Evolutionary conservation across 2,888 invertebrate species (phyloP).

Genomic region (Ophion obscuratus): DNA sequence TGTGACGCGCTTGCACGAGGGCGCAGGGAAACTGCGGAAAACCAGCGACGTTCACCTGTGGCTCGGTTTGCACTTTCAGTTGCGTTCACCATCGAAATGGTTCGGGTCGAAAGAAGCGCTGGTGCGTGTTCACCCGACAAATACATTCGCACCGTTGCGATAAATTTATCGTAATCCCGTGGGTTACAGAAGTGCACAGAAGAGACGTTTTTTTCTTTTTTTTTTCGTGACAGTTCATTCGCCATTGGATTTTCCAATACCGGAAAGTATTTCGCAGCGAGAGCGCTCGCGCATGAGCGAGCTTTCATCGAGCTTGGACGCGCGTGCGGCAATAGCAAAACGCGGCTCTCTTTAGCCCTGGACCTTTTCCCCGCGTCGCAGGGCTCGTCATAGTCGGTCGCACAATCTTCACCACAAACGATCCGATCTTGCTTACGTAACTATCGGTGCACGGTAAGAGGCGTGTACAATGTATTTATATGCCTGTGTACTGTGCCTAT

Average conservation of each 20-base stretch:
- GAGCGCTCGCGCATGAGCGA: conserved; percentile 30
- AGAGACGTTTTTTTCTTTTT: neutral
- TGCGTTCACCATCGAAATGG: neutral
- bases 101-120: neutral
- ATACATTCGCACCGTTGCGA: conserved; percentile 13
- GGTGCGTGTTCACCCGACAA: neutral
- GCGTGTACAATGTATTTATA: conserved; percentile 24
- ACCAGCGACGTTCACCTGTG: neutral
- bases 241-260: conserved; percentile 33
- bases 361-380: conserved; percentile 27
- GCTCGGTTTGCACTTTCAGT: neutral
- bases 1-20: neutral
- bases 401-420: conserved; percentile 56
- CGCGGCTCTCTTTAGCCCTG: conserved; percentile 28
- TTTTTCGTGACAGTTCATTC: conserved; percentile 29
- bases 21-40: neutral
- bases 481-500: neutral
- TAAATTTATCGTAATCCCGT: neutral
- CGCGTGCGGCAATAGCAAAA: conserved; percentile 35
- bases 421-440: conserved; percentile 54
- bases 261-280: conserved; percentile 31
- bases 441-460: conserved; percentile 12
- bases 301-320: conserved; percentile 48
- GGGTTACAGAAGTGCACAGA: neutral
- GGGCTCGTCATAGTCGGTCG: conserved; percentile 43